phyloP scores from a whole-genome alignment of 2,888 invertebrate genomes.

The Plusia festucae region DNA sequence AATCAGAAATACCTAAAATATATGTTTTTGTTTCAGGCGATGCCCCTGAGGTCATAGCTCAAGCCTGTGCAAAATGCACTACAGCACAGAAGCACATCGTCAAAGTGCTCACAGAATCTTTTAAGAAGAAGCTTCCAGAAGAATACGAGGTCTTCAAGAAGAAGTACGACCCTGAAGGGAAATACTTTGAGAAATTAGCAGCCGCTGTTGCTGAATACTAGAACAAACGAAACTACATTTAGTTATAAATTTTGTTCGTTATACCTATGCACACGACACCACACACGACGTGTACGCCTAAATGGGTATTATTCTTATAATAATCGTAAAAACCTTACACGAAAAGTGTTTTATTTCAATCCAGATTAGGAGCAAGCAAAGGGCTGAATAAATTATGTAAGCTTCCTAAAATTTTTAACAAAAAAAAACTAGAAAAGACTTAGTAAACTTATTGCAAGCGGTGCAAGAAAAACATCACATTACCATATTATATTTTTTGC shows the following conservation, averaged over 20 bases:
- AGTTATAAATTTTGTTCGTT: background rate
- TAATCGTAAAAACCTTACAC: background rate
- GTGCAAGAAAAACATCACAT: too few species aligned
- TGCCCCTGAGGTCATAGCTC: slow-evolving; percentile 11
- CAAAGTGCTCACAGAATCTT: slow-evolving; percentile 9
- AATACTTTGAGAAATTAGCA: background rate
- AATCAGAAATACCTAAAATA: background rate
- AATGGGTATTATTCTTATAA: background rate
- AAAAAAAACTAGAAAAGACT: too few species aligned
- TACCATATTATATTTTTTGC: too few species aligned
- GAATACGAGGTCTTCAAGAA: slow-evolving; percentile 16
- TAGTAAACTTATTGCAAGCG: too few species aligned
- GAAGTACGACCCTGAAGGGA: slow-evolving; percentile 21
- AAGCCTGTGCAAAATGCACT: slow-evolving; percentile 17
- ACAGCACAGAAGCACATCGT: slow-evolving; percentile 16
- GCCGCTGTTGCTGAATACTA: background rate
- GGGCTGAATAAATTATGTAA: too few species aligned
- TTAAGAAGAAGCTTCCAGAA: slow-evolving; percentile 8
- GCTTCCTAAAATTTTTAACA: too few species aligned
- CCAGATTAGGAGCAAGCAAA: too few species aligned
- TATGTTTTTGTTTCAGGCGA: slow-evolving; percentile 23
- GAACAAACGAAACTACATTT: background rate
- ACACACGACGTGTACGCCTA: too few species aligned
- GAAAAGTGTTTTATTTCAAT: too few species aligned
- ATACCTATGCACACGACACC: background rate